Base-by-base conservation (phyloP, 2,888 invertebrate genomes). In the Microplitis deprimator region DNA sequence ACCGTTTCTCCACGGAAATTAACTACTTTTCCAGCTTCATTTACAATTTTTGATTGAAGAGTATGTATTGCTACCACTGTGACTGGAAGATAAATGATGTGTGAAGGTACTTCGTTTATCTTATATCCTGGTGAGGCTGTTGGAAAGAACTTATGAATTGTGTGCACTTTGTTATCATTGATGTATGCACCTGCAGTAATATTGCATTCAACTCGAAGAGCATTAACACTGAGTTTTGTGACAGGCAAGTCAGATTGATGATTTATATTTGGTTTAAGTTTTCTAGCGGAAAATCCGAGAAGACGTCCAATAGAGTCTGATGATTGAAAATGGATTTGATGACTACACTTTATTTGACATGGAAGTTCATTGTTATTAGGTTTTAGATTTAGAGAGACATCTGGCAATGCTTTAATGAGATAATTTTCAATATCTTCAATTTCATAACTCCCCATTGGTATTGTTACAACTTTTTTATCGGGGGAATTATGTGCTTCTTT, bases 71-170 rank as follows among this genome's bases (percentile, higher is more conserved):
- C 39, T 62, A 13, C 62, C 38, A 73, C 75, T 39, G 68, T 71
- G 17, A 83, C 50, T 41, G 80, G 79, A 7, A 80, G 65, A 71
- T 83, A 81, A 64, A 82, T 79, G 50, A 50, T 13, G 13, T 50
- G 50, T 50, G 13, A 8, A 5, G 50, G 50, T 8, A 78, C 71
- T 73, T 76, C 76, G 5, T 75, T 61, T 50, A 79, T 73, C 38
- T 70, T 73, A 79, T 76, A 79, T 76, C 13, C 50, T 50, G 50
- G 73, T 67, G 77, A 77, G 17, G 75, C 75, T 8, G 59, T 59
- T 6, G 85, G 84, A 16, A 83, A 85, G 83, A 89, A 89, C 81
- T 87, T 83, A 77, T 89, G 85, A 72, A 89, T 83, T 5, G 84
- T 87, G 77, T 89, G 87, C 5, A 83, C 82, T 38, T 78, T 82